Base-by-base conservation (phyloP, 2,888 invertebrate species). In the Alviniconcha strummeri region DNA sequence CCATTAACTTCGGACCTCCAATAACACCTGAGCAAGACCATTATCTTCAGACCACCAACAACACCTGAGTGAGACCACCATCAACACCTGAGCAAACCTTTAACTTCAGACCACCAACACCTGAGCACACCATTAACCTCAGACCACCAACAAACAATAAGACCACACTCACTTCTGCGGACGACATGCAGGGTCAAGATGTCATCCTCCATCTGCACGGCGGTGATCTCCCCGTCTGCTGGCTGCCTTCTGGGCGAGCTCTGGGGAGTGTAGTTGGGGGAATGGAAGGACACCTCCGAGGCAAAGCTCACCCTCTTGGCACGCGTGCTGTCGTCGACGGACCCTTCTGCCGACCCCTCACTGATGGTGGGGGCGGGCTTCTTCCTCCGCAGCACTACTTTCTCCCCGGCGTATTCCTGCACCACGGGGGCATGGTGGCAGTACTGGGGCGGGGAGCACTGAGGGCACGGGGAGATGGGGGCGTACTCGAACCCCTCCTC, bases 221-320 rank as follows among this genome's bases (percentile, higher is more conserved):
- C 86, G 36, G 87, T 86, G 84, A 86, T 71, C 74, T 84, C 80
- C 79, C 75, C 74, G 67, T 80, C 74, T 36, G 76, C 83, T 4
- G 75, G 64, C 52, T 80, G 84, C 36, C 85, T 80, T 67, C 85
- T 84, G 36, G 90, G 90, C 6, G 90, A 89, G 52, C 85, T 77
- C 55, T 90, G 88, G 0, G 91, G 91, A 81, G 90, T 90, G 72
- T 89, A 89, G 56, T 84, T 86, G 56, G 89, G 89, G 5, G 92
- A 92, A 84, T 92, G 93, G 88, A 93, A 93, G 36, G 91, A 92
- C 57, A 93, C 92, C 86, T 93, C 91, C 57, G 92, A 92, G 1
- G 92, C 92, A 88, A 93, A 93, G 84, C 92, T 93, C 74, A 93
- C 93, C 80, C 92, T 90, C 87, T 93, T 93, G 13, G 90, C 74